Base-by-base conservation (phyloP, 2,113 vertebrate genomes). In the Asarcornis scutulata region DNA sequence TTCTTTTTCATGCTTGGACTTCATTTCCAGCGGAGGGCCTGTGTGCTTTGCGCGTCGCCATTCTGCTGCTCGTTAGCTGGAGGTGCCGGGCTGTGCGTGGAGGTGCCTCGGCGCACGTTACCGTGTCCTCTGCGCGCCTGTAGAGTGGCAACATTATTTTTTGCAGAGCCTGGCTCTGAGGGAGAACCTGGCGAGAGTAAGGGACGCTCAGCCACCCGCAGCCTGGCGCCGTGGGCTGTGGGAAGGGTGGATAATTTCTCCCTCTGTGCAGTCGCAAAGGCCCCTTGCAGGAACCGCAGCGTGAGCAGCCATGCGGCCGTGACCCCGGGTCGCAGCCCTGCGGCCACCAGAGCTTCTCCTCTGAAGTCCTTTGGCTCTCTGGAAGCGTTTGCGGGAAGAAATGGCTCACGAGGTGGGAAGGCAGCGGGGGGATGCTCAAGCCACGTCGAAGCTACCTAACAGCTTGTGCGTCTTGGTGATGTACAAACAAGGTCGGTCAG, bases 291-390 rank as follows among this genome's bases (percentile, higher is more conserved):
- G 83, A 4, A 0, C 27, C 58, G 52, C 26, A 3, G 73, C 59
- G 44, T 1, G 2, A 10, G 31, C 32, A n/a, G 34, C 56, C 0
- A 4, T 29, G 22, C 1, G 4, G 42, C 0, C 0, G 10, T 2
- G 8, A 0, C 55, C 79, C 55, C 58, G 40, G 55, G 52, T 40
- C 52, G 32, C 34, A 44, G 22, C 72, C 29, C 29, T 86, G 79
- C 60, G 40, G 20, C 58, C 69, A 68, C 36, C 17, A 26, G 32
- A 89, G 48, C 40, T 89, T 67, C 46, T 44, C 27, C 27, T 22
- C 42, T 31, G 48, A 26, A 53, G 38, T 53, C 3, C 0, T 50
- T 38, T 36, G 27, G 48, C 27, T 38, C 17, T 40, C 42, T 52
- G 38, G 46, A 79, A 90, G 14, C 16, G 7, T 78, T 92, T 86